A percentile compares a stretch with the other conserved stretches of the same genome.
Evolutionary conservation across 2,797 vertebrate species (phyloP).

Genomic region (Eulemur rubriventer): DNA sequence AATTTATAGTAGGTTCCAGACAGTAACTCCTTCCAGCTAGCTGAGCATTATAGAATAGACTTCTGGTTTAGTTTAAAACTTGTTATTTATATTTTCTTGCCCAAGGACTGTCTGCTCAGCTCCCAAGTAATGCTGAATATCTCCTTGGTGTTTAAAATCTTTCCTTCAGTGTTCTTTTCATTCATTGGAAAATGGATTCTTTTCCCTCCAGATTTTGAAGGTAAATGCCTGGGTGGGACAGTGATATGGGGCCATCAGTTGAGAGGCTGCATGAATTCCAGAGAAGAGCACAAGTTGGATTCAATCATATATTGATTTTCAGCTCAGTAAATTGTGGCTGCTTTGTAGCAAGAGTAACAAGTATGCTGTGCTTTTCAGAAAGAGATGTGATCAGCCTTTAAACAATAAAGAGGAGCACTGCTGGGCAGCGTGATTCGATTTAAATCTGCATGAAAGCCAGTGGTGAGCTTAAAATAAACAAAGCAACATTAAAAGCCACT

Average conservation of each 20-base stretch:
- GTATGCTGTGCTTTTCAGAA: constrained; percentile 65
- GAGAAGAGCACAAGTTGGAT: constrained; percentile 66
- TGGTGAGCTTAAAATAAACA: constrained; percentile 74
- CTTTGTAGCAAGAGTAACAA: constrained; percentile 67
- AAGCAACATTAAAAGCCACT: constrained; percentile 60
- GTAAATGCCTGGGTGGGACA: constrained; percentile 61
- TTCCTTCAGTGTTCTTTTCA: constrained; percentile 58
- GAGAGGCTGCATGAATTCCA: constrained; percentile 62
- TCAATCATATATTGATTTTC: constrained; percentile 80
- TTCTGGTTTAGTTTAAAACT: constrained; percentile 51
- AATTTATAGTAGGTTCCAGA: constrained; percentile 38
- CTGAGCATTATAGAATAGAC: background rate
- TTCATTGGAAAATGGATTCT: constrained; percentile 71
- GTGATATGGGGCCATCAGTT: constrained; percentile 2
- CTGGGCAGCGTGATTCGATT: constrained; percentile 72
- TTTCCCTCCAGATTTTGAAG: constrained; percentile 62
- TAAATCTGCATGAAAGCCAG: constrained; percentile 68
- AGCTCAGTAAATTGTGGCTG: constrained; percentile 71
- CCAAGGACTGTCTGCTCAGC: constrained; percentile 45
- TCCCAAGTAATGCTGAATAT: constrained; percentile 44
- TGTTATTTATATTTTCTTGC: constrained; percentile 65
- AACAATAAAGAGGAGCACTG: constrained; percentile 70
- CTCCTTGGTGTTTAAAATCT: constrained; percentile 63
- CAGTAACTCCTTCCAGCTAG: constrained; percentile 25
- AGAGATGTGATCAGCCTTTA: constrained; percentile 74